Evolutionary conservation across 2,888 invertebrate genomes (phyloP), one percentile per base, ranked within the genome.

Genomic region (Pandemis corylana): DNA sequence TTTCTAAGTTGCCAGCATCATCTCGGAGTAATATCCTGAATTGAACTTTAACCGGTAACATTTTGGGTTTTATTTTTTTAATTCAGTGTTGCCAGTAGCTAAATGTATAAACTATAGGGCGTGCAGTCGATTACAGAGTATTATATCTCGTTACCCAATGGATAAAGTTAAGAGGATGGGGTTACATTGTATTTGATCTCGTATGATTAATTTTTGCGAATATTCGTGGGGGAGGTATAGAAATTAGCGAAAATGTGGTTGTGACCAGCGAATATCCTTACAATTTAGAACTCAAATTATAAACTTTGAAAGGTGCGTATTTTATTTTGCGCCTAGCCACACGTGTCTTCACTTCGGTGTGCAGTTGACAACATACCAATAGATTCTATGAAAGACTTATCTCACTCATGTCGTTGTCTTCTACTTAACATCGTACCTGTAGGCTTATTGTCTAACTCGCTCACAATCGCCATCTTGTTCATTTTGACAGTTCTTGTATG

Each of bases 61-160:
- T 0, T 20, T 3, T 20, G 9, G 10, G 28, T n/a, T 13, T 28
- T 6, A 10, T 15, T 53, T 53, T n/a, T 36, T 7, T 5, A 15
- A 10, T 10, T 53, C 10, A 10, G 53, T 13, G 67, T 41, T 67
- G 67, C 49, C 51, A 53, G 41, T 51, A 67, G 53, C 67, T 51
- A 2, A 12, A 67, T 41, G 13, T n/a, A 53, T 67, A 67, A 67
- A 53, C 67, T 67, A 53, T 15, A 67, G 53, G 67, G 67, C 67
- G 67, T 53, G 67, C n/a, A 67, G 67, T 67, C 67, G 67, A 67
- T 67, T 67, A 67, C 53, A 51, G 67, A 0, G 67, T 53, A 67
- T 67, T 67, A 67, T 67, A 67, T 67, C 53, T 67, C 51, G 67
- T 67, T 67, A 67, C 67, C 13, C 7, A 41, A 53, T 12, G 67